These are phyloP conservation scores for Lophochroa leadbeateri DNA, from an alignment of 2,113 vertebrate species.

Conservation along the genomic window DNA sequence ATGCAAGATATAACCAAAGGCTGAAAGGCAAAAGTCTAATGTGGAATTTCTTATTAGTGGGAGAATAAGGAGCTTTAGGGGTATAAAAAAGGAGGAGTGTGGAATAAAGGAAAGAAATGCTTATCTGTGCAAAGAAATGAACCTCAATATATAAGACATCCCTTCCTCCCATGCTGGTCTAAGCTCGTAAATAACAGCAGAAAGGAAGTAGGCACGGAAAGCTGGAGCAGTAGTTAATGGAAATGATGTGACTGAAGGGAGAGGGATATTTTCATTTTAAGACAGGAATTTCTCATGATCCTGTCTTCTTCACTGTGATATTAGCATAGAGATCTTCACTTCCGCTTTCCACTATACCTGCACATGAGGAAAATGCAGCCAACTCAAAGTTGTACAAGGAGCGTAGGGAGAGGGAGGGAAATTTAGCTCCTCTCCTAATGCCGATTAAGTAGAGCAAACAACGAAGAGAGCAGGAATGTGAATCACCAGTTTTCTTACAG, in stretches of 20 bases:
- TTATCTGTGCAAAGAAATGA: neutral
- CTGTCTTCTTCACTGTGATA: neutral
- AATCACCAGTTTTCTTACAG: neutral
- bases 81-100: neutral
- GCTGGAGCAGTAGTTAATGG: neutral
- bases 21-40: neutral
- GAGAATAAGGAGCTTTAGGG: neutral
- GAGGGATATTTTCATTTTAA: neutral
- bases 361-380: neutral
- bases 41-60: neutral
- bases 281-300: neutral
- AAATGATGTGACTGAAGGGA: neutral
- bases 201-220: neutral
- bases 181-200: neutral
- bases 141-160: neutral
- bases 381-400: neutral
- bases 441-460: neutral
- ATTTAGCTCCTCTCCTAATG: neutral
- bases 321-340: neutral
- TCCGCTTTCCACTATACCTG: neutral
- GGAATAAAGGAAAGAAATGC: neutral
- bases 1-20: neutral
- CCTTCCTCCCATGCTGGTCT: neutral
- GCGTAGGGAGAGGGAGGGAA: neutral
- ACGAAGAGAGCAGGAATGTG: neutral